A percentile compares a stretch with the other conserved stretches of the same genome.
These are phyloP conservation scores for Nymphalis urticae DNA, from an alignment of 2,888 invertebrate genomes.

Conservation along the genomic window DNA sequence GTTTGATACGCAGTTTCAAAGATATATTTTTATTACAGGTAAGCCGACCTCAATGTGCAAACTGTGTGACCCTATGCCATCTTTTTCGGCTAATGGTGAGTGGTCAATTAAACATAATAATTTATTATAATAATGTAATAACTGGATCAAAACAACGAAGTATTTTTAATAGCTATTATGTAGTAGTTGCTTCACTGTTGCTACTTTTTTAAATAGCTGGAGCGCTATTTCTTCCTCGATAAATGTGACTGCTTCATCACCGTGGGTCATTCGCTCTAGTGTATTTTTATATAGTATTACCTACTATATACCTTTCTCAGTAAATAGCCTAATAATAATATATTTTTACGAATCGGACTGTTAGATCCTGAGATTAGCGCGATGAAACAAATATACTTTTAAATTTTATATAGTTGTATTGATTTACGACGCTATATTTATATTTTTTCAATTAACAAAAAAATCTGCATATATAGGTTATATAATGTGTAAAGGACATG, in stretches of 20 bases:
- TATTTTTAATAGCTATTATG: neutral
- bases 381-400: no score
- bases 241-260: no score
- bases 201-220: neutral
- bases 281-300: no score
- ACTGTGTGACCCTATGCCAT: slow-evolving; percentile 57
- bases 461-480: neutral
- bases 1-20: slow-evolving; percentile 27
- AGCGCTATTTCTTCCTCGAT: no score
- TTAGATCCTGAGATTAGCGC: no score
- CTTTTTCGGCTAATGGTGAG: slow-evolving; percentile 62
- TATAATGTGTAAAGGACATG: neutral
- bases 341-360: no score
- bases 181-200: neutral
- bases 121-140: neutral
- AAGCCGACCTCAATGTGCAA: slow-evolving; percentile 62
- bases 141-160: no score
- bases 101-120: slow-evolving; percentile 35
- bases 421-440: no score
- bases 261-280: no score
- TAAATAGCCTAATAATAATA: no score
- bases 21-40: slow-evolving; percentile 63
- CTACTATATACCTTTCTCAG: no score
- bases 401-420: no score
- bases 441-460: neutral